Base-by-base conservation (phyloP, 2,888 invertebrate genomes). In the Eulithis testata region DNA sequence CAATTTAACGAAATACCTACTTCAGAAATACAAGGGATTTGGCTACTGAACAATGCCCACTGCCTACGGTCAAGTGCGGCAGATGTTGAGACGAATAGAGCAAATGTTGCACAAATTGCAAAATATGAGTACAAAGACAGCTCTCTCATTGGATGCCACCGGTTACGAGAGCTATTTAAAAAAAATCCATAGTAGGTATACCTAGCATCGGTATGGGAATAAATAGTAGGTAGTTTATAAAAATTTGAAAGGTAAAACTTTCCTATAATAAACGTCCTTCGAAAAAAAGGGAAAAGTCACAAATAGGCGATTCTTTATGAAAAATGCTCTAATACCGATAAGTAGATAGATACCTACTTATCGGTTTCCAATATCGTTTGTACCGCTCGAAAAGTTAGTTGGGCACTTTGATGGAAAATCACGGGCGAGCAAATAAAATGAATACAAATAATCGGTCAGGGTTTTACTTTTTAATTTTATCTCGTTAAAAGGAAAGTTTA, bases 341-440 rank as follows among this genome's bases (percentile, higher is more conserved):
- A 21, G 21, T 21, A 21, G 21, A 21, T 21, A 21, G 21, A 21
- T 31, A 31, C 4, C 31, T 47, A 68, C 72, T 62, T 71, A 73
- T 70, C 62, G 70, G 72, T 72, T 75, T 72, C 59, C 72, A 55
- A 72, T 76, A 68, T 61, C 60, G 60, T 65, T 70, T 65, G 66
- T 67, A 61, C 52, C 9, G 27, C n/a, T 66, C 56, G 56, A 11
- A 60, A 63, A 73, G 69, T 70, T 70, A 70, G 49, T 61, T 47
- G 53, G 31, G 49, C 43, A 47, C 37, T 53, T 52, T 44, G 8
- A 45, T 36, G 11, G 9, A 21, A 49, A 49, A 9, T 49, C 21
- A 49, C 49, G 21, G 21, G 21, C 21, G 49, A 21, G 7, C 9
- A 49, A 21, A 47, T 21, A 47, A 47, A 44, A 47, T 21, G 11